Evolutionary conservation across 1,140 invertebrate species (phyloP).

Genomic region (Zaprionus taronus): DNA sequence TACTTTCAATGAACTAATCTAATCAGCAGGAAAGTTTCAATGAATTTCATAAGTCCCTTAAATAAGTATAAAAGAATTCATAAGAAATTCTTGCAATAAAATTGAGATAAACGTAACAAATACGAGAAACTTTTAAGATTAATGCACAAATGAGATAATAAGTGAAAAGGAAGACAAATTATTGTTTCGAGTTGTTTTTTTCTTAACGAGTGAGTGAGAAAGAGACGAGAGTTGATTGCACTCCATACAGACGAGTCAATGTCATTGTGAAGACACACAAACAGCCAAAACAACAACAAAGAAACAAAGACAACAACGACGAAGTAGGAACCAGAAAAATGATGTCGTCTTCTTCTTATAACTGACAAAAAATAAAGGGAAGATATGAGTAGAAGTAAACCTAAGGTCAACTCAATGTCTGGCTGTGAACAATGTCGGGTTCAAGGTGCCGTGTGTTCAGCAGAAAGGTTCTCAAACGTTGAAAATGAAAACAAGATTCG

Average conservation of each 20-base stretch:
- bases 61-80: background rate
- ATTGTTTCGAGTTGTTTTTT: background rate
- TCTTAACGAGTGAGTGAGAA: slow-evolving; percentile 8
- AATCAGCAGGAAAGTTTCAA: no score
- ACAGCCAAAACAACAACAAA: slow-evolving; percentile 5
- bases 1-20: no score
- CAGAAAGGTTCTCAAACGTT: background rate
- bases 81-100: background rate
- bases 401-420: slow-evolving; percentile 17
- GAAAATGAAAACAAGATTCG: background rate
- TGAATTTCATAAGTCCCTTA: background rate
- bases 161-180: background rate
- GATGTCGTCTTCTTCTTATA: slow-evolving; percentile 6
- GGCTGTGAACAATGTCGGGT: slow-evolving; percentile 12
- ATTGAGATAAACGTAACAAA: background rate
- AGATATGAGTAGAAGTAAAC: slow-evolving; percentile 7
- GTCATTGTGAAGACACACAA: slow-evolving; percentile 39
- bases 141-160: background rate
- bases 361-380: background rate
- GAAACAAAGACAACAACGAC: slow-evolving; percentile 21
- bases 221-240: slow-evolving; percentile 49
- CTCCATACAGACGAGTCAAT: slow-evolving; percentile 57
- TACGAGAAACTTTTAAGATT: background rate
- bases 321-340: slow-evolving; percentile 24
- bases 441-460: slow-evolving; percentile 11